Percentiles rank a stretch among this genome's conserved stretches.
Evolutionary conservation across 1,140 invertebrate genomes (phyloP).

Genomic region (Hypsibius dujardini): DNA sequence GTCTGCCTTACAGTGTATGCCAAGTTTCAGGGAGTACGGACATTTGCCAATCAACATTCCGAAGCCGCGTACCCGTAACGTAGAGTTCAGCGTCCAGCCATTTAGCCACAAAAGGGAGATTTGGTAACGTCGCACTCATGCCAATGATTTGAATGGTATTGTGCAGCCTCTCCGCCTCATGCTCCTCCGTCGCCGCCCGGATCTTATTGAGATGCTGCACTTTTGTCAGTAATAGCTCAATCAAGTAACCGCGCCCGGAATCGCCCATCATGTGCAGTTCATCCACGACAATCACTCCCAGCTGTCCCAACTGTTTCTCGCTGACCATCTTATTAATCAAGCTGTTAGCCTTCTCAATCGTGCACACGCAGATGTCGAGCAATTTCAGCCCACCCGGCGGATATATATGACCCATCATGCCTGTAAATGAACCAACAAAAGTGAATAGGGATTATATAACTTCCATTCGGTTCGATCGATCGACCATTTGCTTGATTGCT

Average conservation of each 20-base stretch:
- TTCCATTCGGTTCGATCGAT: not conserved
- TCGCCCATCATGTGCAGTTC: conserved; percentile 88
- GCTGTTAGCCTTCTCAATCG: conserved; percentile 93
- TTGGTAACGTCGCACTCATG: conserved; percentile 92
- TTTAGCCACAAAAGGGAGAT: conserved; percentile 56
- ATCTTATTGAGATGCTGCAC: conserved; percentile 50
- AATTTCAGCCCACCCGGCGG: conserved; percentile 31
- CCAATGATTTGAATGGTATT: conserved; percentile 70
- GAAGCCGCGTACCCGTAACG: conserved; percentile 38
- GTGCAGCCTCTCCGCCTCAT: conserved; percentile 30
- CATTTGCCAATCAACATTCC: too few species aligned
- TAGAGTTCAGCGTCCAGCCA: conserved; percentile 78
- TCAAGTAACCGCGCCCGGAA: conserved; percentile 64
- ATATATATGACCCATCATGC: not conserved
- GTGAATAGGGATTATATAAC: not conserved
- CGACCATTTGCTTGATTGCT: not conserved
- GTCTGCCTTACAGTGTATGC: too few species aligned
- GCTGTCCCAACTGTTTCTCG: conserved; percentile 46
- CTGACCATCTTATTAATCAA: conserved; percentile 66
- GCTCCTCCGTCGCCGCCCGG: not conserved
- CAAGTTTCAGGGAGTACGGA: too few species aligned
- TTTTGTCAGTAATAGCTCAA: conserved; percentile 87
- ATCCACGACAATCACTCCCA: conserved; percentile 77
- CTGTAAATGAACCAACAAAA: not conserved
- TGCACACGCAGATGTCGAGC: conserved; percentile 73